Conservation (phyloP, 1,140 invertebrate species). For the Spodoptera frugiperda region DNA sequence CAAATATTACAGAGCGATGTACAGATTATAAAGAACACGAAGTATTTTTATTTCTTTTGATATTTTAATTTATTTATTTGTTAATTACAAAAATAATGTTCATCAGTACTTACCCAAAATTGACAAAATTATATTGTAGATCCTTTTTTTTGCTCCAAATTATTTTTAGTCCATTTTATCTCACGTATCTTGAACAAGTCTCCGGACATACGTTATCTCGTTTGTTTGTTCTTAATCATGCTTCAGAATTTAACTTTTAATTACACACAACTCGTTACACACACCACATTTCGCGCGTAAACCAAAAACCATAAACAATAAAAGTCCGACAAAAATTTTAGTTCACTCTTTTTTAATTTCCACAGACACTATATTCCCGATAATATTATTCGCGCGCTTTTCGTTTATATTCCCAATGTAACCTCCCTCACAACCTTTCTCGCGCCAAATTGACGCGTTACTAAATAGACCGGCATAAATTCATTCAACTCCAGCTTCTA, state of each 20-base stretch:
- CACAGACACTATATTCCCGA: conserved; percentile 41
- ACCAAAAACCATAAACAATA: neutral
- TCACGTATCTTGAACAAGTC: conserved; percentile 71
- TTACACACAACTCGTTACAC: neutral
- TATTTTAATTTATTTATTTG: neutral
- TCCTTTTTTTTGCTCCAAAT: conserved; percentile 32
- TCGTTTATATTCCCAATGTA: conserved; percentile 47
- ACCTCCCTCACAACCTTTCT: conserved; percentile 75
- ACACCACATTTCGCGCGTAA: conserved; percentile 11
- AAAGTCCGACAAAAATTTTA: neutral
- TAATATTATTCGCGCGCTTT: conserved; percentile 74
- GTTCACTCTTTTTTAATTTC: conserved; percentile 37
- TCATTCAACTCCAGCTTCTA: conserved; percentile 81
- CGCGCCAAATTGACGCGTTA: conserved; percentile 84
- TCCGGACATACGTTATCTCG: conserved; percentile 74
- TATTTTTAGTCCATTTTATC: conserved; percentile 72
- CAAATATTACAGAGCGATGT: neutral
- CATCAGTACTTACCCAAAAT: neutral
- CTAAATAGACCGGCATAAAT: conserved; percentile 85
- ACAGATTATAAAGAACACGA: neutral
- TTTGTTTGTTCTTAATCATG: conserved; percentile 58
- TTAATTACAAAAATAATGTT: neutral
- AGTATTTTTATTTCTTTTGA: neutral
- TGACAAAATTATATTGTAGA: neutral
- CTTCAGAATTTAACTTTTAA: conserved; percentile 36